These are phyloP conservation scores for Drosophila nigricruria DNA, from an alignment of 2,888 invertebrate genomes.

Conservation along the genomic window DNA sequence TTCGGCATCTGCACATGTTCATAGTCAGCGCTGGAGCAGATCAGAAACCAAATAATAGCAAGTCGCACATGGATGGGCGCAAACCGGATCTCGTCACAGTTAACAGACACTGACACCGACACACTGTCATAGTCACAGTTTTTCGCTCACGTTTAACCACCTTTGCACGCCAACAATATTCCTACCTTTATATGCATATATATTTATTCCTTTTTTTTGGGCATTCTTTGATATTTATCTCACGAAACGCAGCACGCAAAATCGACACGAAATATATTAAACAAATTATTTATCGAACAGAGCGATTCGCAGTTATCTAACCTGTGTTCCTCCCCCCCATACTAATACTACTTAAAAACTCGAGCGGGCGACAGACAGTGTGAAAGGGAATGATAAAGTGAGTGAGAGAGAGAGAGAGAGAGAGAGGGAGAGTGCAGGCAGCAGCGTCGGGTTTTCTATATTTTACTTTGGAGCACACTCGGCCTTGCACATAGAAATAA, in stretches of 20 bases:
- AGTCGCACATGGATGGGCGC: conserved; percentile 54
- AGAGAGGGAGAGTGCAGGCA: conserved; percentile 11
- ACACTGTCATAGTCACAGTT: conserved; percentile 32
- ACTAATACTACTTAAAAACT: conserved; percentile 53
- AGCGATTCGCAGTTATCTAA: conserved; percentile 40
- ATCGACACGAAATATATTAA: conserved; percentile 42
- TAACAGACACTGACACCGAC: conserved; percentile 5
- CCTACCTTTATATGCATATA: conserved; percentile 16
- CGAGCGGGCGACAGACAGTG: conserved; percentile 2
- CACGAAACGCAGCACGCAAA: conserved; percentile 53
- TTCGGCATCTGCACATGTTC: conserved; percentile 85
- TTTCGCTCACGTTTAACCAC: conserved; percentile 38
- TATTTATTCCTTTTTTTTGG: conserved; percentile 8
- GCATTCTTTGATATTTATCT: conserved; percentile 47
- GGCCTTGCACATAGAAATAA: conserved; percentile 45
- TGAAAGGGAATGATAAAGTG: conserved; percentile 3
- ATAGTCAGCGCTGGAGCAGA: conserved; percentile 81
- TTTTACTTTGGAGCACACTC: conserved; percentile 55
- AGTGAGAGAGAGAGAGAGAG: background rate
- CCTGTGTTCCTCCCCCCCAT: conserved; percentile 42
- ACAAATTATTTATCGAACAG: conserved; percentile 30
- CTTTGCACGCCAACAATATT: conserved; percentile 42
- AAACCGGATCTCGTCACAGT: conserved; percentile 68
- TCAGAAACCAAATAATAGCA: conserved; percentile 35
- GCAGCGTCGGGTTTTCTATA: conserved; percentile 32